Evolutionary conservation across 1,140 invertebrate species (phyloP).

Genomic region (Neodiprion fabricii): DNA sequence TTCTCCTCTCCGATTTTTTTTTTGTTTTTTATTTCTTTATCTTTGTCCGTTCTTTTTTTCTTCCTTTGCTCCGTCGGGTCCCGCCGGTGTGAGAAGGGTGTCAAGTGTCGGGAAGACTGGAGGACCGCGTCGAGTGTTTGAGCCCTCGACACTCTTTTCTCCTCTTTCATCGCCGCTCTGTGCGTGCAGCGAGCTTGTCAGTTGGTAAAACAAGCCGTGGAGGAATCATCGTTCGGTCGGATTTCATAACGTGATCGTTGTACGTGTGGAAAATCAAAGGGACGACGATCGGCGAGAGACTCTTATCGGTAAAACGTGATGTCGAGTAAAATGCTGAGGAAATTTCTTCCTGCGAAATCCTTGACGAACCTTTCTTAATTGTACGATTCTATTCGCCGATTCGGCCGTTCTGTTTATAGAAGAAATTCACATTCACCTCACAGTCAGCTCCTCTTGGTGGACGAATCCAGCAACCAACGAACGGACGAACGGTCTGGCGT

Average conservation of each 20-base stretch:
- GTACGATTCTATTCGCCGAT: neutral
- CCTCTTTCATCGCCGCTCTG: neutral
- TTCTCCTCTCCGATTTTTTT: too few species aligned
- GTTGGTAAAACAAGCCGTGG: too few species aligned
- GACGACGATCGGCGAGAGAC: neutral
- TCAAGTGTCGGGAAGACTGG: neutral
- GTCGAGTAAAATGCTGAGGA: too few species aligned
- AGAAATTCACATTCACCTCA: neutral
- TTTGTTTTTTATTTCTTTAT: too few species aligned
- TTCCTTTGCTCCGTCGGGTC: neutral
- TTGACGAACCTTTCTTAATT: neutral
- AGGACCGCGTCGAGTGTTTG: neutral
- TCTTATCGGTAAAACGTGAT: neutral
- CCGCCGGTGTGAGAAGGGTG: too few species aligned
- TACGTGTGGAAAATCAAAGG: too few species aligned
- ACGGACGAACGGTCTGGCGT: neutral
- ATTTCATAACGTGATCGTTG: neutral
- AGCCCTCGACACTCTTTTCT: conserved; percentile 2
- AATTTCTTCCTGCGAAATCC: too few species aligned
- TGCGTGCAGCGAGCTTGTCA: neutral
- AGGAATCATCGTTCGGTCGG: neutral
- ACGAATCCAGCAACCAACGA: neutral
- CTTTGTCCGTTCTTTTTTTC: too few species aligned
- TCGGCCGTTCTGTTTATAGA: neutral
- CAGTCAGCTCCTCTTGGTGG: neutral